Percentiles rank a stretch among this genome's conserved stretches.
Evolutionary conservation across 2,797 vertebrate genomes (phyloP).

Genomic region (Dromococcyx pavoninus): DNA sequence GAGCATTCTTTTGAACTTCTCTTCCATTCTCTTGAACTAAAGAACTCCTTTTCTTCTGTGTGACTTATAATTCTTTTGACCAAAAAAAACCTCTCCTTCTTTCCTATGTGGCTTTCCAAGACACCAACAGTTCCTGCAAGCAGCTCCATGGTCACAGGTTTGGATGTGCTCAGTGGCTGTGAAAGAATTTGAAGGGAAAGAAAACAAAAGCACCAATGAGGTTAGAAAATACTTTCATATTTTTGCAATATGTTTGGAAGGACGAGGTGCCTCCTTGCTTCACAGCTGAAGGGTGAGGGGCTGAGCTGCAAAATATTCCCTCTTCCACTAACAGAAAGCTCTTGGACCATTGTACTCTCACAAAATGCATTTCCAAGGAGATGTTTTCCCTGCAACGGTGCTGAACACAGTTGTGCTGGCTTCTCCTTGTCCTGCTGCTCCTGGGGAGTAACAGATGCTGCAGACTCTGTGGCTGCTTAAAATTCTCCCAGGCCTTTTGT

Average conservation of each 20-base stretch:
- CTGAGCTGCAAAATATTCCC: not conserved
- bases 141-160: not conserved
- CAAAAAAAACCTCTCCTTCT: not conserved
- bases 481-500: not conserved
- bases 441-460: not conserved
- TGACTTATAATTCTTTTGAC: not conserved
- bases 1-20: too few species aligned
- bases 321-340: not conserved
- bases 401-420: not conserved
- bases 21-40: not conserved
- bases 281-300: constrained; percentile 1
- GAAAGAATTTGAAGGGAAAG: not conserved
- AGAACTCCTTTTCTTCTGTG: not conserved
- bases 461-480: not conserved
- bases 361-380: not conserved
- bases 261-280: rapidly evolving
- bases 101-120: not conserved
- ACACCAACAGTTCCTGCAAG: not conserved
- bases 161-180: not conserved
- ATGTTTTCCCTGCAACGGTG: rapidly evolving
- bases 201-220: not conserved
- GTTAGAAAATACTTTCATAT: not conserved
- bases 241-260: not conserved
- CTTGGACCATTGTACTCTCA: rapidly evolving
- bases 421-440: not conserved